Evolutionary conservation across 64 coral and sea anemone species (phyloP), one percentile per base, ranked within the genome.

Genomic region (Stichodactyla helianthus): DNA sequence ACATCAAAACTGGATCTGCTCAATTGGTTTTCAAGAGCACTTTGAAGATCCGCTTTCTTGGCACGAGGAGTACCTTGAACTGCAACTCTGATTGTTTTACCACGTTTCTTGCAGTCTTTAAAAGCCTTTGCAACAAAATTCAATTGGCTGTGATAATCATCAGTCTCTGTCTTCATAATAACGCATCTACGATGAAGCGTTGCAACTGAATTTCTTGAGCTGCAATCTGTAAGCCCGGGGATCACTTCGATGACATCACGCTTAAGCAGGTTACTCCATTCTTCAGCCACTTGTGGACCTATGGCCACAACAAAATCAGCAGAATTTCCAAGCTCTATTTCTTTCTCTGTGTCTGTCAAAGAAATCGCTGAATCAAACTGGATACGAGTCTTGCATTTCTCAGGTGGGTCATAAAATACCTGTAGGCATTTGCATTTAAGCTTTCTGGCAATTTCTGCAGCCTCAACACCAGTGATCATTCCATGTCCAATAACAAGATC

Each of bases 401-500:
- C 70, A 6, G 88, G 84, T 10, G 80, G 25, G 10, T 55, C 28
- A 78, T 94, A 87, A 57, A 87, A 88, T 67, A 94, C 20, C 51
- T 88, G 93, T 18, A 94, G 85, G 11, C 62, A 68, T 50, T 83
- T 87, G 59, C 93, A 90, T 4, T 67, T 56, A 4, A 90, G 53
- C 20, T 28, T 82, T 18, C 83, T 85, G 55, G 93, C 93, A 82
- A 86, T 86, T 57, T 84, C 52, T 53, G 84, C 84, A 55, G 93
- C 93, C 23, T 79, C 93, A 50, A 79, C 79, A 54, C 93, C 93
- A 18, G 93, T 87, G 11, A 88, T 7, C 57, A 84, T 79, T 50
- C 88, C 88, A 88, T 94, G 88, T 11, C 93, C 93, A 79, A 94
- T 55, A 6, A 94, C 82, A 18, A 94, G 51, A 88, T 94, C 93